Base-by-base conservation (phyloP, 2,797 vertebrate genomes). In the Enteromius afrohamiltoni region DNA sequence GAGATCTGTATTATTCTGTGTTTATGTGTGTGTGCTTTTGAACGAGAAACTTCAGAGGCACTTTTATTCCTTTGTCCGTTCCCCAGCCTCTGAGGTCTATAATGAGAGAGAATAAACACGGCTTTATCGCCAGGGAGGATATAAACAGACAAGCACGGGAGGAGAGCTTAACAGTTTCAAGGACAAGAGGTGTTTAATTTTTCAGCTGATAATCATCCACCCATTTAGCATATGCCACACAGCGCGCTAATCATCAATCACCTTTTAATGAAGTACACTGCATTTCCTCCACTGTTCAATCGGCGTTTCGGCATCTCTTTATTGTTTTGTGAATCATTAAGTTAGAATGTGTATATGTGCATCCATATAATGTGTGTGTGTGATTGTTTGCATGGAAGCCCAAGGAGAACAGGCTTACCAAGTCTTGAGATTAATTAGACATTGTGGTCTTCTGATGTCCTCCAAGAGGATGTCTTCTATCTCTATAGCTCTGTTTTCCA, bases 401-500 rank as follows among this genome's bases (percentile, higher is more conserved):
- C 76, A 62, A 47, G 86, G 88, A 89, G 87, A 89, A 87, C 77
- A 86, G 89, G 58, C 83, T 88, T 68, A 86, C 89, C 88, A 90
- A 87, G 92, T 92, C 91, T 93, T 94, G 91, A 91, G 91, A 92
- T 93, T 93, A 92, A 94, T 94, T 92, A 93, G 88, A 58, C 79
- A 84, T 69, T 88, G 84, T 92, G 91, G 88, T 91, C 87, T 86
- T 81, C 80, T 49, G 74, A 84, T 83, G 86, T 91, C 91, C 91
- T 93, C 89, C 77, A 87, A 88, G 88, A 92, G 90, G 91, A 90
- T 87, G 79, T 55, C 82, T 89, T 88, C 91, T 93, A 90, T 89
- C 85, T 85, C 34, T 70, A 47, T 21, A 80, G 77, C 68, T 81
- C 89, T 93, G 92, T 94, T 93, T 93, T 93, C 91, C 19, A 76